phyloP scores from a whole-genome alignment of 2,888 invertebrate species.

The Abrostola triplasia region DNA sequence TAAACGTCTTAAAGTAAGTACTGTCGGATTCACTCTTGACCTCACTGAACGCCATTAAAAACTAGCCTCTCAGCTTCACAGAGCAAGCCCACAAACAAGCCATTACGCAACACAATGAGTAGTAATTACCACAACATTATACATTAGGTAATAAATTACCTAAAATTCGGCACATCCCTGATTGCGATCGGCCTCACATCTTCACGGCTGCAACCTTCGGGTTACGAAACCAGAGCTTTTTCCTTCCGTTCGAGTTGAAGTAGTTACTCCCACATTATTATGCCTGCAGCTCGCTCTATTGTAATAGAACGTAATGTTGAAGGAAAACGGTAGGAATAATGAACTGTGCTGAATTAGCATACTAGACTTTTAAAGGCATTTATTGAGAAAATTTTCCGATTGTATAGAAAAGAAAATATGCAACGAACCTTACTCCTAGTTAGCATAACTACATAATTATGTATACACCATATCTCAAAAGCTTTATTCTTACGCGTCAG shows the following conservation, averaged over 20 bases:
- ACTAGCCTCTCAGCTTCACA: slow-evolving; percentile 18
- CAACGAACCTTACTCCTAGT: not conserved
- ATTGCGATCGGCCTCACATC: slow-evolving; percentile 66
- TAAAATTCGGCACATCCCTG: slow-evolving; percentile 56
- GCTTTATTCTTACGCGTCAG: no score
- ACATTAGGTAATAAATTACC: slow-evolving; percentile 38
- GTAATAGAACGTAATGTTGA: slow-evolving; percentile 58
- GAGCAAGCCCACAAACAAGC: slow-evolving; percentile 24
- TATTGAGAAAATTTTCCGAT: slow-evolving; percentile 13
- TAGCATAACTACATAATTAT: no score
- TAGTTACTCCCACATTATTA: slow-evolving; percentile 51
- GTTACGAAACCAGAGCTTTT: slow-evolving; percentile 74
- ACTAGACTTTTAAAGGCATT: slow-evolving; percentile 25
- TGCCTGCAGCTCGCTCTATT: slow-evolving; percentile 44
- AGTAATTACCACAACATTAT: slow-evolving; percentile 39
- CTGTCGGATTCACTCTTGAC: slow-evolving; percentile 19
- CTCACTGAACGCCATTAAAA: slow-evolving; percentile 10
- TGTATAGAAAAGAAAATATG: slow-evolving; percentile 13
- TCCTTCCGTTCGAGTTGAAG: slow-evolving; percentile 72
- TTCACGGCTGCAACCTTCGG: slow-evolving; percentile 63
- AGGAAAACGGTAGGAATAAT: slow-evolving; percentile 45
- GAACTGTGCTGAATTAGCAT: slow-evolving; percentile 21
- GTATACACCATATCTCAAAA: no score
- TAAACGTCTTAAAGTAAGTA: slow-evolving; percentile 1
- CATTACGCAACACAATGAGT: slow-evolving; percentile 39